Base-by-base conservation (phyloP, 2,888 invertebrate species). In the Acanthosoma haemorrhoidale region DNA sequence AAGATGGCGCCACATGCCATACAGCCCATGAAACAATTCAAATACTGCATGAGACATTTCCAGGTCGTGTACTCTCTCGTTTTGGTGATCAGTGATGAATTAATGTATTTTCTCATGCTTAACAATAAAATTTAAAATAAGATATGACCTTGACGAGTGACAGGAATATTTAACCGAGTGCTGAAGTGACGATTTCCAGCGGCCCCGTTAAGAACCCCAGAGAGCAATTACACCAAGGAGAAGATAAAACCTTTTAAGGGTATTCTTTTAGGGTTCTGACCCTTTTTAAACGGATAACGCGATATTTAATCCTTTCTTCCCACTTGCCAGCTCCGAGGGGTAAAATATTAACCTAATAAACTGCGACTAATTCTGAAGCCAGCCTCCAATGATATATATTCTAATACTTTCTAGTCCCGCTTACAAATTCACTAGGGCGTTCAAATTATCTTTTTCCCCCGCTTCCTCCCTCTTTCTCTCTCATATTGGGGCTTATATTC, bases 331-430 rank as follows among this genome's bases (percentile, higher is more conserved):
- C 38, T 36, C 36, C 5, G 25, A 38, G 38, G 34, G 25, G 18
- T 61, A n/a, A 61, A 38, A 38, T 61, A 61, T 61, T 21, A 25
- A 4, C 11, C 21, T 61, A 61, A 61, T 61, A 61, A 61, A 61
- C 15, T 38, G 16, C 18, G 36, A 38, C 61, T 61, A 61, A 61
- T 61, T 61, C 61, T 59, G 61, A 61, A 61, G 34, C 18, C 38
- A 25, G 34, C 36, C 21, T 25, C 34, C 9, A 61, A 61, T 61
- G 61, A 61, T 61, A 61, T 61, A 61, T 61, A 36, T 61, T 61
- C 36, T 61, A 61, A 61, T 61, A 61, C 61, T 61, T 61, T 61
- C 61, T 13, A 25, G 36, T 38, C 38, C 61, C 38, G 61, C 61
- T 61, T 61, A 61, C 61, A 38, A 61, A 61, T 61, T 61, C 61